phyloP scores from a whole-genome alignment of 2,797 vertebrate genomes.

The Loris lydekkerianus region DNA sequence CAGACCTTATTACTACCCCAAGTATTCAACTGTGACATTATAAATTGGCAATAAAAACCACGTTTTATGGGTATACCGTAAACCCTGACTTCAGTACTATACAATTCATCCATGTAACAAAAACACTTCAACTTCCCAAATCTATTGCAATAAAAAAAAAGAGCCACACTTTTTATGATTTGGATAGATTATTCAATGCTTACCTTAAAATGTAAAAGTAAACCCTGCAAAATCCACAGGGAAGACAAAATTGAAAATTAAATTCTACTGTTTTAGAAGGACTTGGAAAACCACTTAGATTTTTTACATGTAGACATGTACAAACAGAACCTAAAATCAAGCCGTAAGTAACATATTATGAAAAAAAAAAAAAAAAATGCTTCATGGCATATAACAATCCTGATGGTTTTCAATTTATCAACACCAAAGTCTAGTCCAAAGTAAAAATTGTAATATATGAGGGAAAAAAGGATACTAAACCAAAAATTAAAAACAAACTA shows the following conservation, averaged over 20 bases:
- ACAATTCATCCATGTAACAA: not conserved
- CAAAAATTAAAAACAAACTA: not conserved
- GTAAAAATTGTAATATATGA: not conserved
- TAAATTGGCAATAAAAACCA: not conserved
- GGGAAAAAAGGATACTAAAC: not conserved
- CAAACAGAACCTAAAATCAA: not conserved
- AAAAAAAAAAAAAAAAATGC: not conserved
- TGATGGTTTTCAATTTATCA: not conserved
- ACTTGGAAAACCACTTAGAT: not conserved
- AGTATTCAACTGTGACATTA: not conserved
- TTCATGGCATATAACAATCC: not conserved
- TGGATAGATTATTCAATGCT: not conserved
- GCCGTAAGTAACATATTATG: not conserved
- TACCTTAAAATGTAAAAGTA: not conserved
- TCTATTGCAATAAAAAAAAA: not conserved
- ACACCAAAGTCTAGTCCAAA: not conserved
- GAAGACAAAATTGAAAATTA: not conserved
- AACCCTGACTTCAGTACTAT: not conserved
- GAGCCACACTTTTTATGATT: not conserved
- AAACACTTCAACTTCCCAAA: not conserved
- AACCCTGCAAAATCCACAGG: not conserved
- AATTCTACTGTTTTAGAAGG: not conserved
- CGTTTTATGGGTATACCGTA: not conserved
- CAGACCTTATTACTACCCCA: not conserved
- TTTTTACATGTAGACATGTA: not conserved